A percentile compares a stretch with the other conserved stretches of the same genome.
Conservation (phyloP, 2,888 invertebrate genomes). For the Fragum fragum region DNA sequence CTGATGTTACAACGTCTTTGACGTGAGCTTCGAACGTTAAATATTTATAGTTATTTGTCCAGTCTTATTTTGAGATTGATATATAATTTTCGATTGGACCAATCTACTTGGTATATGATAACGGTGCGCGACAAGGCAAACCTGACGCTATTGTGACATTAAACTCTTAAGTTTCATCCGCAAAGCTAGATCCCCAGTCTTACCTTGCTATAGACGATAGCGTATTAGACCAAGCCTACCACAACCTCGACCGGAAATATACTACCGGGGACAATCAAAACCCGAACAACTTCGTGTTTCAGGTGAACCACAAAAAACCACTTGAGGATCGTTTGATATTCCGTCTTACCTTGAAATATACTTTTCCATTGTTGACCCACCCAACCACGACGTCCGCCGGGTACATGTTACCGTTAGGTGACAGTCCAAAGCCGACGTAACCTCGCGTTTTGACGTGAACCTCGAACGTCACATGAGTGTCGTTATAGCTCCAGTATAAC, state of each 20-base stretch:
- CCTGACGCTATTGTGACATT: no score
- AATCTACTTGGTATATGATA: no score
- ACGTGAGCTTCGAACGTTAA: background rate
- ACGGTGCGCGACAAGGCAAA: no score
- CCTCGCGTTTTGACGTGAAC: conserved; percentile 13
- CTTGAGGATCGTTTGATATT: no score
- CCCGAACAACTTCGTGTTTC: conserved; percentile 64
- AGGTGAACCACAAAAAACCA: no score
- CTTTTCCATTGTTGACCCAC: conserved; percentile 42
- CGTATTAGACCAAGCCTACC: conserved; percentile 40
- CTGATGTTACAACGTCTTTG: background rate
- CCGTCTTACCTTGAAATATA: conserved; percentile 36
- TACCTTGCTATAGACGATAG: conserved; percentile 32
- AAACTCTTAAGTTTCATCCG: no score
- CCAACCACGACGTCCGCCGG: conserved; percentile 52
- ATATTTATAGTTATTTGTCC: conserved; percentile 65
- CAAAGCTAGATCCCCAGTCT: background rate
- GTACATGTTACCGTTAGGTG: conserved; percentile 55
- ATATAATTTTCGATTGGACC: no score
- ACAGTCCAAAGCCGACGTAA: conserved; percentile 54
- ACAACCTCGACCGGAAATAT: background rate
- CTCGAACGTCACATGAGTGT: conserved; percentile 22
- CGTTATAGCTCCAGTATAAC: conserved; percentile 72
- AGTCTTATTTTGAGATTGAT: no score
- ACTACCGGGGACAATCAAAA: background rate